Evolutionary conservation across 2,888 invertebrate genomes (phyloP).

Genomic region (Pyrrhopygopsis socrates): DNA sequence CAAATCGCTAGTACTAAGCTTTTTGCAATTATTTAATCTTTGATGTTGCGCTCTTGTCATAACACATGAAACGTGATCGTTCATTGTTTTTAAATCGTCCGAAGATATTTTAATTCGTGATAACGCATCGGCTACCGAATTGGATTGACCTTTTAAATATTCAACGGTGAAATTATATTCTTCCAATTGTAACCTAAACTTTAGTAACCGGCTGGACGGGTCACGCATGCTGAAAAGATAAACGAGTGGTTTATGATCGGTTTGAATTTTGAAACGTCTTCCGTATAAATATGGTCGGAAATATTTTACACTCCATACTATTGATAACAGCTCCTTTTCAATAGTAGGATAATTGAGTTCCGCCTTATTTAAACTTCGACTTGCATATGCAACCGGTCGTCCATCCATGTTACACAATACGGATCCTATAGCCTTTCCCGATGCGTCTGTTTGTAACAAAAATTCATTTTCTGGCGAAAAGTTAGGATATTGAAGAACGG

Average conservation of each 20-base stretch:
- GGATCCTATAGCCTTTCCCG: slow-evolving; percentile 50
- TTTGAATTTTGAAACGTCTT: slow-evolving; percentile 57
- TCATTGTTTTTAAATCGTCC: slow-evolving; percentile 62
- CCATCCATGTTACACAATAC: slow-evolving; percentile 45
- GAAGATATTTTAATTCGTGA: slow-evolving; percentile 51
- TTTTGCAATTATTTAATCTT: no score
- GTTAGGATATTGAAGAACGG: slow-evolving; percentile 50
- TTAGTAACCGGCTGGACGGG: slow-evolving; percentile 63
- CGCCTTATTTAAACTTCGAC: slow-evolving; percentile 60
- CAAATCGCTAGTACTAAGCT: no score
- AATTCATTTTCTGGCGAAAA: slow-evolving; percentile 49
- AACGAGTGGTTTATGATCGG: slow-evolving; percentile 69
- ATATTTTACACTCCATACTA: slow-evolving; percentile 69
- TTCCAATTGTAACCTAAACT: slow-evolving; percentile 67
- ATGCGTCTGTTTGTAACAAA: slow-evolving; percentile 61
- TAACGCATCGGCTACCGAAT: slow-evolving; percentile 63
- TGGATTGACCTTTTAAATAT: slow-evolving; percentile 60
- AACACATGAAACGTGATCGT: slow-evolving; percentile 42
- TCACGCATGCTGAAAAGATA: slow-evolving; percentile 62
- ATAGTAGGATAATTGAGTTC: slow-evolving; percentile 66
- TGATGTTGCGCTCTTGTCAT: slow-evolving; percentile 34
- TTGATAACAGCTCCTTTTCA: slow-evolving; percentile 65
- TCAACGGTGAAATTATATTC: slow-evolving; percentile 69
- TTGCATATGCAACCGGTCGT: slow-evolving; percentile 68
- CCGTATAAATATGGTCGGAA: slow-evolving; percentile 68